Conservation (phyloP, 2,888 invertebrate species). For the Lasioglossum zephyrum region DNA sequence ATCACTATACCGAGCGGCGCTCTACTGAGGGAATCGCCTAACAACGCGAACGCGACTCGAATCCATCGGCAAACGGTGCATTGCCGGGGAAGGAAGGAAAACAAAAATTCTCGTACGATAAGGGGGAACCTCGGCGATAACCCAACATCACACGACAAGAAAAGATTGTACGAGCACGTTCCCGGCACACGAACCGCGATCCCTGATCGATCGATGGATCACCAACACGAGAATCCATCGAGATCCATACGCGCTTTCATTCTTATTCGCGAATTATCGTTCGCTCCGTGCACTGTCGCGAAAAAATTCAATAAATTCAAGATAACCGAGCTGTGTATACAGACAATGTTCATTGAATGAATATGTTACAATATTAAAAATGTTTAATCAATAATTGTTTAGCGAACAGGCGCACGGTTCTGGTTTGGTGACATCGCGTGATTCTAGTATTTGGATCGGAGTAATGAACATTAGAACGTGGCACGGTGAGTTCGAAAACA, state of each 20-base stretch:
- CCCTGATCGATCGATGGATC: constrained; percentile 24
- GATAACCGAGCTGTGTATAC: not conserved
- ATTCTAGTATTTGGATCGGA: not conserved
- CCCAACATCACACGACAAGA: constrained; percentile 53
- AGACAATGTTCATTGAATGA: too few species aligned
- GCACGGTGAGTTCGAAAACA: constrained; percentile 2
- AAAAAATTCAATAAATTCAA: not conserved
- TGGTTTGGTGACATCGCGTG: not conserved
- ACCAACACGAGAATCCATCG: not conserved
- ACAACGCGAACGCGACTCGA: constrained; percentile 18
- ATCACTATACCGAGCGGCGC: constrained; percentile 73
- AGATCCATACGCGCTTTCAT: not conserved
- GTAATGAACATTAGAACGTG: not conserved
- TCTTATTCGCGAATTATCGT: not conserved
- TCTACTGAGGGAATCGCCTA: constrained; percentile 54
- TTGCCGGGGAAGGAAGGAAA: constrained; percentile 56
- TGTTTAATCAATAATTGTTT: too few species aligned
- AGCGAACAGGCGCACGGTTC: too few species aligned
- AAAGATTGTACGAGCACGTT: constrained; percentile 27
- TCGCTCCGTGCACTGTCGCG: not conserved
- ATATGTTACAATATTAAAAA: too few species aligned
- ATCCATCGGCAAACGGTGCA: constrained; percentile 51
- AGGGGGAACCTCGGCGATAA: constrained; percentile 72
- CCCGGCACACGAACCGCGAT: not conserved
- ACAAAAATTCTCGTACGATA: constrained; percentile 67